phyloP scores from a whole-genome alignment of 2,113 vertebrate genomes.

The Terrapene triunguis region DNA sequence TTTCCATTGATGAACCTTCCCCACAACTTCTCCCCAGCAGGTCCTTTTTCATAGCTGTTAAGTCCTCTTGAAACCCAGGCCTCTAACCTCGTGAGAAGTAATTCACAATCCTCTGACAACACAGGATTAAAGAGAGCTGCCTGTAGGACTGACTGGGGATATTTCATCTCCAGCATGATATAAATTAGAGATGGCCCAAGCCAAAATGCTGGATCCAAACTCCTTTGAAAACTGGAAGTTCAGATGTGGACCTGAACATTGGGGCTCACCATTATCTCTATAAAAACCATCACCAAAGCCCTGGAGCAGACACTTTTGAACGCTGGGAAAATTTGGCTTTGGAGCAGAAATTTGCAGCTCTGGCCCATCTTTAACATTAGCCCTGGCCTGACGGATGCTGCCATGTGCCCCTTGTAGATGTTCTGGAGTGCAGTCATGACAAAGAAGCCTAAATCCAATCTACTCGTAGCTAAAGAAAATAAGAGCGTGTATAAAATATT shows the following conservation, averaged over 20 bases:
- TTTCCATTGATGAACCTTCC: background rate
- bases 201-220: background rate
- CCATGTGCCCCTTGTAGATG: background rate
- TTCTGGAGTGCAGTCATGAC: background rate
- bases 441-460: background rate
- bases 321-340: background rate
- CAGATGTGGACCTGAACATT: background rate
- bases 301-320: background rate
- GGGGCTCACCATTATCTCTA: background rate
- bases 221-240: background rate
- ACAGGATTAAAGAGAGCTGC: background rate
- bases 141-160: background rate
- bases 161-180: background rate
- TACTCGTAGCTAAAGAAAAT: background rate
- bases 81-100: background rate
- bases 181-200: fast-evolving
- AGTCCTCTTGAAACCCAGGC: background rate
- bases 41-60: background rate
- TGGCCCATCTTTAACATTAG: background rate
- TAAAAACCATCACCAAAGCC: background rate
- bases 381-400: background rate
- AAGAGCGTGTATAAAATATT: background rate
- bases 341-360: background rate
- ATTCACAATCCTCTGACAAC: background rate
- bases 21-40: background rate